Evolutionary conservation across 2,113 vertebrate species (phyloP).

Genomic region (Cinclus mexicanus): DNA sequence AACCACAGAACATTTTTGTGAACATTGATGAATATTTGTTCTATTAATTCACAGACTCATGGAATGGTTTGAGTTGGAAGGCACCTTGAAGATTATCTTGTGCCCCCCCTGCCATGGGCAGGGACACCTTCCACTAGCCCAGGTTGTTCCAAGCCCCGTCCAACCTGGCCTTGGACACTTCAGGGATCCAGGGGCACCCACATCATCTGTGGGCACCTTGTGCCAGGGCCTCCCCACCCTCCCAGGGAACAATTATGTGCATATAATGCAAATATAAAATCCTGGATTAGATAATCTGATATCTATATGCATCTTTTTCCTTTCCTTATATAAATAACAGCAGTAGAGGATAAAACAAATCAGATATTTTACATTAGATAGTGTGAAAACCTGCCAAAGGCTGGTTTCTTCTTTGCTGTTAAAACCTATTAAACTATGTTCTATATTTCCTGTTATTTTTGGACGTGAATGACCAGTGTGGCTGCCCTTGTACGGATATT

Average conservation of each 20-base stretch:
- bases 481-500: background rate
- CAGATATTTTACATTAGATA: background rate
- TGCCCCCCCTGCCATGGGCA: background rate
- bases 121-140: rapidly evolving
- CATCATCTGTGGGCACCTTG: background rate
- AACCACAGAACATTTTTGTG: background rate
- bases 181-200: background rate
- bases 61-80: background rate
- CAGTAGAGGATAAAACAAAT: background rate
- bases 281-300: background rate
- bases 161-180: background rate
- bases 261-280: background rate
- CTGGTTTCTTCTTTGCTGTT: background rate
- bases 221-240: background rate
- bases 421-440: background rate
- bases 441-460: background rate
- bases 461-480: background rate
- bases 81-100: background rate
- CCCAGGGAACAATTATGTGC: background rate
- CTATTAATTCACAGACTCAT: too few species aligned
- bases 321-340: background rate
- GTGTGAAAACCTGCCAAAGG: background rate
- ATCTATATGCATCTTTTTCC: background rate
- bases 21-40: background rate
- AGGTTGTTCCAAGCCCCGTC: rapidly evolving